Evolutionary conservation across 1,140 invertebrate genomes (phyloP).

Genomic region (Geopemphigus sp.): DNA sequence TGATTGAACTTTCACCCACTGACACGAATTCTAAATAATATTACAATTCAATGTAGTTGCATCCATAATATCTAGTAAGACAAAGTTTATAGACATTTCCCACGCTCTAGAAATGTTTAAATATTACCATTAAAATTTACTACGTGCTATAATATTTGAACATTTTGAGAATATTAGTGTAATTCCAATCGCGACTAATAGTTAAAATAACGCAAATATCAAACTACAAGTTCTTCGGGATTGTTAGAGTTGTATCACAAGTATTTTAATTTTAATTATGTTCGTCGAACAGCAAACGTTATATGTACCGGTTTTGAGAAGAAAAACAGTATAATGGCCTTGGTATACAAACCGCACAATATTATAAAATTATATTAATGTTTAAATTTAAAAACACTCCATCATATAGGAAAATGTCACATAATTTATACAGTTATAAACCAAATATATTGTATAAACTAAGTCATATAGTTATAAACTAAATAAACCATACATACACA

Average conservation of each 20-base stretch:
- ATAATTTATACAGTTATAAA: background rate
- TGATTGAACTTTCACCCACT: conserved; percentile 46
- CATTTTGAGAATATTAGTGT: conserved; percentile 5
- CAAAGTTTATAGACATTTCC: background rate
- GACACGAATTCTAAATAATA: conserved; percentile 30
- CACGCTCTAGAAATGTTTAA: conserved; percentile 8
- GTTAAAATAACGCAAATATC: background rate
- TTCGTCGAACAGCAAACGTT: background rate
- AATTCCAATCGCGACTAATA: background rate
- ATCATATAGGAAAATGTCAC: background rate
- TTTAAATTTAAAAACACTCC: conserved; percentile 16
- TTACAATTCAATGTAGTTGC: conserved; percentile 10
- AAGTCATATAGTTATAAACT: background rate
- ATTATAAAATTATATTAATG: conserved; percentile 8
- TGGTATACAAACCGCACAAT: background rate
- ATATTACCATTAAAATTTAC: background rate
- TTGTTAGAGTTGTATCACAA: background rate
- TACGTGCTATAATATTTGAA: background rate
- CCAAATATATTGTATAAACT: too few species aligned
- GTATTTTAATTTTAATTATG: conserved; percentile 8
- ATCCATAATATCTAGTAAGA: background rate
- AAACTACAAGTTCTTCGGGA: background rate
- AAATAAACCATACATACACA: conserved; percentile 1
- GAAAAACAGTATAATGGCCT: conserved; percentile 46
- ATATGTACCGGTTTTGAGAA: background rate